Percentiles rank a stretch among this genome's conserved stretches.
Conservation (phyloP, 2,797 vertebrate genomes). For the Spinibarbus caldwelli region DNA sequence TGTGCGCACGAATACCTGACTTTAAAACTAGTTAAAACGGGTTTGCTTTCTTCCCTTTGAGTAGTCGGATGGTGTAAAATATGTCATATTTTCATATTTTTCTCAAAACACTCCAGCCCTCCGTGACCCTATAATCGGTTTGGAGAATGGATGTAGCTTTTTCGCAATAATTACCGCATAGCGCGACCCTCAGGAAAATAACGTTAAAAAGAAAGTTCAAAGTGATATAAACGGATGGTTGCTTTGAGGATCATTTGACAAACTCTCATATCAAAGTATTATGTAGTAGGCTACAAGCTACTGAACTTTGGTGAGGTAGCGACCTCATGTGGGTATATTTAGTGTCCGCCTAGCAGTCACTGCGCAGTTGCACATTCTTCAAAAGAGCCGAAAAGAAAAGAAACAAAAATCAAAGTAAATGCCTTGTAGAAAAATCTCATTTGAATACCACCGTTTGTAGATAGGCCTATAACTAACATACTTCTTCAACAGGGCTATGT, state of each 20-base stretch:
- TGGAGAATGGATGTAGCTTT: neutral
- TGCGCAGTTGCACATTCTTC: neutral
- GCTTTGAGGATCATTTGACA: neutral
- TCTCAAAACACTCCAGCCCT: too few species aligned
- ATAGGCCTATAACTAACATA: neutral
- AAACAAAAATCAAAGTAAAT: neutral
- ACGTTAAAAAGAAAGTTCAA: neutral
- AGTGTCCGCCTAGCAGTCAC: neutral
- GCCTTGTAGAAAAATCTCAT: neutral
- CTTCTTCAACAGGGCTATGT: neutral
- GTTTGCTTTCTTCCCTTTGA: neutral
- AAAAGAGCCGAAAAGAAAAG: neutral
- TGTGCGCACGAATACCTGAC: slow-evolving; percentile 3
- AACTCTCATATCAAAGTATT: neutral
- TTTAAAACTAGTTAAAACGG: neutral
- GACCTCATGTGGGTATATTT: slow-evolving; percentile 15
- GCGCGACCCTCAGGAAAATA: neutral
- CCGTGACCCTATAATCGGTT: neutral
- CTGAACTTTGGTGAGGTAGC: neutral
- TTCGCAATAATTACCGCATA: neutral
- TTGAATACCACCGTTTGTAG: neutral
- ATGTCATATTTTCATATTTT: too few species aligned
- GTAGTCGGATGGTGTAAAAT: too few species aligned
- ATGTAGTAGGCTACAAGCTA: neutral
- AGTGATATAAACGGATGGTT: neutral